phyloP scores from a whole-genome alignment of 2,113 vertebrate genomes.

The Myocastor coypus region DNA sequence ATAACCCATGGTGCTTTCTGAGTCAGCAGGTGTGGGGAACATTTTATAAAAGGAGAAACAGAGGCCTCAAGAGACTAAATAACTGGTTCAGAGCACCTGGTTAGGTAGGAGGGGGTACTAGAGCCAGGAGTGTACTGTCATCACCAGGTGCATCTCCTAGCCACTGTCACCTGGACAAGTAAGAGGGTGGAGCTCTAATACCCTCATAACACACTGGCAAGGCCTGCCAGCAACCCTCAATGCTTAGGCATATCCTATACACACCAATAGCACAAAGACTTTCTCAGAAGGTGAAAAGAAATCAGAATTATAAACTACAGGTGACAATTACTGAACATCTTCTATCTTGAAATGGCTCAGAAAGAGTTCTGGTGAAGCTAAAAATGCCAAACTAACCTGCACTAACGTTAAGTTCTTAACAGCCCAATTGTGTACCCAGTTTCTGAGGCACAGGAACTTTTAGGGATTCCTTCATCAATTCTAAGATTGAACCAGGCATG shows the following conservation, averaged over 20 bases:
- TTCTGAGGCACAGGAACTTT: neutral
- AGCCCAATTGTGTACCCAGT: neutral
- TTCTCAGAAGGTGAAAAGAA: neutral
- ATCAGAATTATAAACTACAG: fast-evolving
- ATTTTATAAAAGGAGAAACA: neutral
- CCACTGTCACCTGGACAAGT: neutral
- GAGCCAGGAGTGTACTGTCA: neutral
- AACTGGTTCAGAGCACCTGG: neutral
- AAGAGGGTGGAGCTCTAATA: neutral
- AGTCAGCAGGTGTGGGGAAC: neutral
- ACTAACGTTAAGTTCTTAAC: neutral
- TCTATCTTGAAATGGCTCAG: neutral
- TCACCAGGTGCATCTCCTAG: neutral
- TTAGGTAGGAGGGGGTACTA: neutral
- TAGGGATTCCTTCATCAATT: neutral
- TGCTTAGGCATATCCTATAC: fast-evolving
- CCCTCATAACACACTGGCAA: fast-evolving
- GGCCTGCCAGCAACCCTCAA: neutral
- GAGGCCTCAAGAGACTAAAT: neutral
- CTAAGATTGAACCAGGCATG: neutral
- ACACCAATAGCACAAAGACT: neutral
- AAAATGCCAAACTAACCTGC: neutral
- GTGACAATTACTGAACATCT: neutral
- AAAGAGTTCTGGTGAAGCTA: no score
- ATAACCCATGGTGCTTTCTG: neutral